Conservation (phyloP, 2,113 vertebrate species). For the Grammomys surdaster region DNA sequence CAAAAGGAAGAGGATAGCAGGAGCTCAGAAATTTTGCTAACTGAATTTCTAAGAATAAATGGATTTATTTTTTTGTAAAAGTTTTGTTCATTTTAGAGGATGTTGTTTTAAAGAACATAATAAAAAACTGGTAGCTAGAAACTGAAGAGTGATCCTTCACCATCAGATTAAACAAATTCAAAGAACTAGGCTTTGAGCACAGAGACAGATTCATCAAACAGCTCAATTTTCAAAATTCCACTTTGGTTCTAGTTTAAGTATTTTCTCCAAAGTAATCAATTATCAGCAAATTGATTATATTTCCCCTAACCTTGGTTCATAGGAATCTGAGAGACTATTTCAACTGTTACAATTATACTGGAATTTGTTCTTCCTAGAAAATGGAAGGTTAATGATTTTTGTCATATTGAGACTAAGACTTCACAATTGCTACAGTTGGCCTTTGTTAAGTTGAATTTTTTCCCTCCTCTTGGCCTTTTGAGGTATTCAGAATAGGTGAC, state of each 20-base stretch:
- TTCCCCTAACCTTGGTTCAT: slow-evolving; percentile 58
- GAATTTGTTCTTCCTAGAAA: slow-evolving; percentile 84
- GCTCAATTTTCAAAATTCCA: slow-evolving; percentile 2
- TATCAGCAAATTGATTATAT: slow-evolving; percentile 48
- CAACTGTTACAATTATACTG: slow-evolving; percentile 78
- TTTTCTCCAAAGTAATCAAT: slow-evolving; percentile 39
- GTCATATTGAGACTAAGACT: slow-evolving; percentile 97
- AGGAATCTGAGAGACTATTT: slow-evolving; percentile 80
- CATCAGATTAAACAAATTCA: slow-evolving; percentile 46
- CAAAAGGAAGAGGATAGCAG: neutral
- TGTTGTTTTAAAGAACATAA: slow-evolving; percentile 11
- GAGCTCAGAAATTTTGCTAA: neutral
- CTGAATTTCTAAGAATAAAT: slow-evolving; percentile 33
- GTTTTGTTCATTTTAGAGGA: neutral
- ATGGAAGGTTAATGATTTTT: slow-evolving; percentile 93
- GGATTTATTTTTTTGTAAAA: slow-evolving; percentile 23
- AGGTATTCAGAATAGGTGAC: slow-evolving; percentile 98
- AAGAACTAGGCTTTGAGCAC: slow-evolving; percentile 32
- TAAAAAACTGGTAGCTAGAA: slow-evolving; percentile 21
- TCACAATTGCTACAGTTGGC: slow-evolving; percentile 98
- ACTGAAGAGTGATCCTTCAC: slow-evolving; percentile 12
- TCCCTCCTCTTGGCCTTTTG: slow-evolving; percentile 94
- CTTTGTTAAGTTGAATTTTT: slow-evolving; percentile 88
- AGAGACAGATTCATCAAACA: slow-evolving; percentile 4
- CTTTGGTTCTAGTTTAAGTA: slow-evolving; percentile 50